Conservation (phyloP, 2,888 invertebrate genomes). For the Protophormia terraenovae region DNA sequence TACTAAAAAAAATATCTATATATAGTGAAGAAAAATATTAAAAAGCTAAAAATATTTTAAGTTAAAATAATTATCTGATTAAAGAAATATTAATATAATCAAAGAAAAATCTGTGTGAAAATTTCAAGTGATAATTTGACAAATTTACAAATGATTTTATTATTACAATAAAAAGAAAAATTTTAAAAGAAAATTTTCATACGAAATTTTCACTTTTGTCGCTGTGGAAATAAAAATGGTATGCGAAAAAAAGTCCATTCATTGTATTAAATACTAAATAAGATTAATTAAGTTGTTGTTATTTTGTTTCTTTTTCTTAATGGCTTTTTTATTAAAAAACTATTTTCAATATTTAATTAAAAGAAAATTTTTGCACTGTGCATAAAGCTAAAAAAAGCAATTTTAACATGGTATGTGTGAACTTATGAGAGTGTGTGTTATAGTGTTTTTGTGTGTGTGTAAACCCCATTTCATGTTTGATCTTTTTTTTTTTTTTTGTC, state of each 20-base stretch:
- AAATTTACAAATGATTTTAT: not conserved
- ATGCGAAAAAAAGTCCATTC: not conserved
- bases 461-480: slow-evolving; percentile 63
- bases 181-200: slow-evolving; percentile 28
- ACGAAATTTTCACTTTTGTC: slow-evolving; percentile 30
- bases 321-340: not conserved
- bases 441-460: slow-evolving; percentile 4
- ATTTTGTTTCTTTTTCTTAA: not conserved
- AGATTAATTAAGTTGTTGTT: not conserved
- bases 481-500: slow-evolving; percentile 7
- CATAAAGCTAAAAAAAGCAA: not conserved
- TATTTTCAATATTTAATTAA: slow-evolving; percentile 34
- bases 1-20: not conserved
- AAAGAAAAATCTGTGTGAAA: slow-evolving; percentile 32
- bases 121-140: slow-evolving; percentile 19
- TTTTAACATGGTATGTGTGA: not conserved
- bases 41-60: no score
- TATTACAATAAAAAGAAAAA: no score
- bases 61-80: no score
- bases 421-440: not conserved
- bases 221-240: slow-evolving; percentile 13
- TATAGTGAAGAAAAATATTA: slow-evolving; percentile 2
- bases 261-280: no score
- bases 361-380: slow-evolving; percentile 36
- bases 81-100: not conserved